A percentile compares a stretch with the other conserved stretches of the same genome.
Evolutionary conservation across 2,888 invertebrate genomes (phyloP).

Genomic region (Caenorhabditis auriculariae): DNA sequence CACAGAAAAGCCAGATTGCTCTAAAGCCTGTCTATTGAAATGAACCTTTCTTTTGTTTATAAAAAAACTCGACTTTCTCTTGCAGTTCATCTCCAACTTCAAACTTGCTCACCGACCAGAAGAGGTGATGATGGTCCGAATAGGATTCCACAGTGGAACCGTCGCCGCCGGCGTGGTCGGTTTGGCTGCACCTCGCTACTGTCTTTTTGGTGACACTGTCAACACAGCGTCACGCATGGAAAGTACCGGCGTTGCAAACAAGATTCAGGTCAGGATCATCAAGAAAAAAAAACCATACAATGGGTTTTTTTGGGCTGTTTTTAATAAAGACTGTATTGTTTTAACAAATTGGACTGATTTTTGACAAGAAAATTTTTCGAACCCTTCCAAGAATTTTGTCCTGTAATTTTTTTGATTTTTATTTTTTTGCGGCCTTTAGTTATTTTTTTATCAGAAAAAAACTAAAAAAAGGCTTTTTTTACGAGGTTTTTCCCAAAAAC

Average conservation of each 20-base stretch:
- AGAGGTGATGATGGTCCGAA: conserved; percentile 61
- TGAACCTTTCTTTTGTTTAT: neutral
- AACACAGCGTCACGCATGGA: conserved; percentile 62
- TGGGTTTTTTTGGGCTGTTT: neutral
- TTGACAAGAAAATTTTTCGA: conserved; percentile 1
- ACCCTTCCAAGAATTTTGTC: no score
- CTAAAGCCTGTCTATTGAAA: neutral
- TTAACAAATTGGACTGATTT: conserved; percentile 38
- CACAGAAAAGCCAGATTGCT: neutral
- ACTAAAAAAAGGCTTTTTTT: no score
- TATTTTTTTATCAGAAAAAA: no score
- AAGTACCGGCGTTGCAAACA: conserved; percentile 58
- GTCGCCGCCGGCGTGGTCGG: conserved; percentile 63
- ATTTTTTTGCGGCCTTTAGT: no score
- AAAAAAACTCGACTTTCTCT: conserved; percentile 1
- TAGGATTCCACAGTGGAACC: conserved; percentile 61
- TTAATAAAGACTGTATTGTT: neutral
- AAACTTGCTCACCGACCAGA: conserved; percentile 60
- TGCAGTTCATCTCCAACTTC: conserved; percentile 52
- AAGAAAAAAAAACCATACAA: neutral
- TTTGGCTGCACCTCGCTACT: conserved; percentile 55
- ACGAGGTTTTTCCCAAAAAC: no score
- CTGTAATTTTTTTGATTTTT: no score
- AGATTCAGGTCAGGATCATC: conserved; percentile 41
- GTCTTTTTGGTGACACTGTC: conserved; percentile 60